A percentile compares a stretch with the other conserved stretches of the same genome.
phyloP scores from a whole-genome alignment of 2,797 vertebrate genomes.

The Periophthalmus magnuspinnatus region DNA sequence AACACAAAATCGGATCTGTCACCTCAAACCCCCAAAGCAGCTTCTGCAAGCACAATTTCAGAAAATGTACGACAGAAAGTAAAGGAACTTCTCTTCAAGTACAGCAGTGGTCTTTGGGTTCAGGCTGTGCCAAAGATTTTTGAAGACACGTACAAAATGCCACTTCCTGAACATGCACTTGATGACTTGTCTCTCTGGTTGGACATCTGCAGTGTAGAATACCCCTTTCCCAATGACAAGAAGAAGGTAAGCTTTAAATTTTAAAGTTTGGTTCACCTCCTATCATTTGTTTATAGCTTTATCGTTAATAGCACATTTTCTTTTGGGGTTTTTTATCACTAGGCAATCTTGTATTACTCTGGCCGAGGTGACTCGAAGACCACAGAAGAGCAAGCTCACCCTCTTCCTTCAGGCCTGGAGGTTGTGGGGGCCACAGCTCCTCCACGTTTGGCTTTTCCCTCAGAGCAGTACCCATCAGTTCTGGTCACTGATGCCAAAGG shows the following conservation, averaged over 20 bases:
- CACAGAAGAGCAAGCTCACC: neutral
- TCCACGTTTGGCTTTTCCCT: conserved; percentile 77
- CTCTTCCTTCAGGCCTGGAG: conserved; percentile 49
- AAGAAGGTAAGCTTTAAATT: conserved; percentile 67
- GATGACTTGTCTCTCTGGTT: conserved; percentile 80
- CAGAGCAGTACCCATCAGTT: conserved; percentile 84
- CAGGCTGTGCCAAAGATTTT: conserved; percentile 88
- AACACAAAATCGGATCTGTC: conserved; percentile 5
- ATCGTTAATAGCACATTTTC: neutral
- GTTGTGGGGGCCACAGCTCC: conserved; percentile 64
- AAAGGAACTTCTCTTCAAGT: conserved; percentile 83
- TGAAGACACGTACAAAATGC: conserved; percentile 83
- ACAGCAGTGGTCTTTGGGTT: conserved; percentile 88
- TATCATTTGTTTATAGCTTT: neutral
- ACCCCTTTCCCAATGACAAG: conserved; percentile 78
- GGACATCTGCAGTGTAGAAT: conserved; percentile 84
- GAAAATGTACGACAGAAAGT: conserved; percentile 77
- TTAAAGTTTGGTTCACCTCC: neutral
- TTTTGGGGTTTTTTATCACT: neutral
- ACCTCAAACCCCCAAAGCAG: conserved; percentile 8
- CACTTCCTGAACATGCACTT: conserved; percentile 81
- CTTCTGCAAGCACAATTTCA: conserved; percentile 42
- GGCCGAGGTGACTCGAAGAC: conserved; percentile 19
- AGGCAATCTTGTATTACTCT: conserved; percentile 82
- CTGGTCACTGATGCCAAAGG: conserved; percentile 84